These are phyloP conservation scores for Galendromus occidentalis DNA, from an alignment of 1,140 invertebrate species.

Conservation along the genomic window DNA sequence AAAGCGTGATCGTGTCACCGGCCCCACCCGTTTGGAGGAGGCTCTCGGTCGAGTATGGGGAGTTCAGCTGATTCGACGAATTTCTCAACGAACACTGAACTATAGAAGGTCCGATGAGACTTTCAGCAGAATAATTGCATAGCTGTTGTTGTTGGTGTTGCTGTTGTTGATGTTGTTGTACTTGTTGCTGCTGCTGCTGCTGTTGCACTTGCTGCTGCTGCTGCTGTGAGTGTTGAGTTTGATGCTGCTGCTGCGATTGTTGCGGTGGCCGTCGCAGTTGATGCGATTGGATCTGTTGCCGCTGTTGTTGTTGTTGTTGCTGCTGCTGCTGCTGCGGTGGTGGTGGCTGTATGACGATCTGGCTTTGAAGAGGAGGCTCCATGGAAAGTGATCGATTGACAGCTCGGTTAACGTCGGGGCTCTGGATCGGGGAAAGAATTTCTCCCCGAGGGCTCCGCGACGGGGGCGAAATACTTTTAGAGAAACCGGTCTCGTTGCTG, in stretches of 20 bases:
- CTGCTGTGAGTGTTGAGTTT: too few species aligned
- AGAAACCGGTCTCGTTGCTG: too few species aligned
- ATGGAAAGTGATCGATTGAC: neutral
- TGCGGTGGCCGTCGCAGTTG: neutral
- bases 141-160: constrained; percentile 9
- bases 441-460: neutral
- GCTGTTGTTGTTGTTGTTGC: neutral
- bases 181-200: neutral
- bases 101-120: constrained; percentile 6
- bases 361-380: neutral
- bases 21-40: neutral
- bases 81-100: neutral
- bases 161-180: neutral
- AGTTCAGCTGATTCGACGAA: neutral
- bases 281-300: too few species aligned
- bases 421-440: neutral
- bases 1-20: neutral
- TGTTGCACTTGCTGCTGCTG: neutral
- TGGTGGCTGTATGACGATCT: neutral
- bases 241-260: neutral
- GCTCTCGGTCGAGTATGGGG: neutral
- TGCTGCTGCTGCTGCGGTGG: neutral
- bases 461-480: neutral
- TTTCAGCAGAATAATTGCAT: constrained; percentile 8
- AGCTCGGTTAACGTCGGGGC: neutral